These are phyloP conservation scores for Ptilodon capucinus DNA, from an alignment of 2,888 invertebrate species.

Conservation along the genomic window DNA sequence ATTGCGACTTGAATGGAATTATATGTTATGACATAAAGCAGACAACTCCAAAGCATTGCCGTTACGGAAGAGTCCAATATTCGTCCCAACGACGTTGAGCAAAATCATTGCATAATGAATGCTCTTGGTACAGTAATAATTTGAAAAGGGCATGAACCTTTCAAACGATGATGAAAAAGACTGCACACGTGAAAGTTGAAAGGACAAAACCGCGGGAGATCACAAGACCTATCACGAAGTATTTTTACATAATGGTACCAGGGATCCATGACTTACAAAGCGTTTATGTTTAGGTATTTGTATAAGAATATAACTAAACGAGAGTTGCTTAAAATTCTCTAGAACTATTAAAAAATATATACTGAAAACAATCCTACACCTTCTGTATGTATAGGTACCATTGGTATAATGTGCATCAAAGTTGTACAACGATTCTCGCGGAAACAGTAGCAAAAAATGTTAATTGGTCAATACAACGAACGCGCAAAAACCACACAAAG, in stretches of 20 bases:
- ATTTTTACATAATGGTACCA: not conserved
- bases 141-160: not conserved
- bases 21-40: too few relatives aligned
- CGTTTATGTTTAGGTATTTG: too few relatives aligned
- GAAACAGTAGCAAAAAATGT: conserved; percentile 18
- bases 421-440: conserved; percentile 11
- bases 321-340: too few relatives aligned
- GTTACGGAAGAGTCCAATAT: not conserved
- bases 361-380: too few relatives aligned
- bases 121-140: not conserved
- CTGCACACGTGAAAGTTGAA: not conserved
- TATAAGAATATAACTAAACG: too few relatives aligned
- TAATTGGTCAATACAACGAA: conserved; percentile 19
- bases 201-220: not conserved
- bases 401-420: conserved; percentile 13
- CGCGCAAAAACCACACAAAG: conserved; percentile 21
- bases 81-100: not conserved
- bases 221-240: not conserved
- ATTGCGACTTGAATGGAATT: too few relatives aligned
- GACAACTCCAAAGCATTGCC: not conserved
- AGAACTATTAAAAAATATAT: too few relatives aligned
- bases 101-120: not conserved
- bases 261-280: not conserved
- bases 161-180: not conserved
- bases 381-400: conserved; percentile 5